phyloP scores from a whole-genome alignment of 2,113 vertebrate genomes.

The Ochotona curzoniae region DNA sequence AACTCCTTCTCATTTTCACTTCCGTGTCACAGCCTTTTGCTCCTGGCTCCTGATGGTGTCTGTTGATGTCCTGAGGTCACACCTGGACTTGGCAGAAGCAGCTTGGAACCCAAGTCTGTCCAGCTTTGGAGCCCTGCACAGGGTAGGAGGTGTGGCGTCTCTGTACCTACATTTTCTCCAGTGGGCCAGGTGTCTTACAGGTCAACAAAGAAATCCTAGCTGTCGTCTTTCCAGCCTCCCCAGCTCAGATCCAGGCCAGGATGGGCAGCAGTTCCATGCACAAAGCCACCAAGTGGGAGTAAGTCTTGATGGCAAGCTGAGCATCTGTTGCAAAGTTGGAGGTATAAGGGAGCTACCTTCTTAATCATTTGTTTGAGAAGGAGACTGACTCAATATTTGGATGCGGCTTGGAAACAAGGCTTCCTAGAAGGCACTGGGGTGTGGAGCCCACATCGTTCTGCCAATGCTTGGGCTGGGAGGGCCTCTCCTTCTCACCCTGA shows the following conservation, averaged over 20 bases:
- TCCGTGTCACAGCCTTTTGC: background rate
- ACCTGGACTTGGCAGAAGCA: background rate
- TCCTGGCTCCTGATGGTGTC: too few relatives aligned
- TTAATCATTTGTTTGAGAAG: too few relatives aligned
- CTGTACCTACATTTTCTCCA: background rate
- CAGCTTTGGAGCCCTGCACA: background rate
- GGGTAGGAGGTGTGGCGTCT: too few relatives aligned
- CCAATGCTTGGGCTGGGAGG: background rate
- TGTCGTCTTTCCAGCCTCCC: background rate
- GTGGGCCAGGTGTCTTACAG: too few relatives aligned
- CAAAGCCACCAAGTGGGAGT: background rate
- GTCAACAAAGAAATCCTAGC: background rate
- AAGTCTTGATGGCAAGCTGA: too few relatives aligned
- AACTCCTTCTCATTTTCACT: background rate
- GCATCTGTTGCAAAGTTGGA: too few relatives aligned
- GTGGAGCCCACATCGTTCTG: too few relatives aligned
- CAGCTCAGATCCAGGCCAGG: background rate
- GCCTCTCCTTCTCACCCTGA: accelerated
- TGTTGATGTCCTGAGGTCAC: background rate
- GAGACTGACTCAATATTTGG: background rate
- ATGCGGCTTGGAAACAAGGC: too few relatives aligned
- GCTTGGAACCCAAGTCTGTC: background rate
- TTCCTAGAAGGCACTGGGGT: background rate
- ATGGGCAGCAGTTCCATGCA: too few relatives aligned
- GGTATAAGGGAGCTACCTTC: too few relatives aligned